These are phyloP conservation scores for Huso huso DNA, from an alignment of 2,797 vertebrate species.

Conservation along the genomic window DNA sequence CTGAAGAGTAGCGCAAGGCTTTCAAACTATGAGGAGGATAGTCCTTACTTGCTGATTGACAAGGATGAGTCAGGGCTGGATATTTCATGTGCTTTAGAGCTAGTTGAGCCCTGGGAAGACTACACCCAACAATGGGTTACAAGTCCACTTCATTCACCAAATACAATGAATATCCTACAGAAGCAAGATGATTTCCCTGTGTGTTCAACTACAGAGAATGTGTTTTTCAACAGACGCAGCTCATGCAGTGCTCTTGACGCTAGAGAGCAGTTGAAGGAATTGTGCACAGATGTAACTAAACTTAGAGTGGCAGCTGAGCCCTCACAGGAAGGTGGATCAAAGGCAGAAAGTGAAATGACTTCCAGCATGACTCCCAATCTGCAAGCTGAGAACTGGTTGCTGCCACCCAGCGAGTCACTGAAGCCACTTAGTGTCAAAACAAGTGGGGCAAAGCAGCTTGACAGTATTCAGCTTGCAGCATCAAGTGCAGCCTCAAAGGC, in stretches of 20 bases:
- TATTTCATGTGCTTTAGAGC: conserved; percentile 66
- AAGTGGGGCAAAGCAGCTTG: conserved; percentile 31
- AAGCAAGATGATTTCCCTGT: conserved; percentile 35
- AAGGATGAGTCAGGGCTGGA: conserved; percentile 46
- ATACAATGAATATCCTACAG: conserved; percentile 66
- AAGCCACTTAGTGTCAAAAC: conserved; percentile 17
- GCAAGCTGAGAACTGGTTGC: too few relatives aligned
- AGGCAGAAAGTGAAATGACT: too few relatives aligned
- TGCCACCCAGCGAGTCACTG: too few relatives aligned
- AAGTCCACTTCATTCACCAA: conserved; percentile 90
- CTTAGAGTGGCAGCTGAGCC: too few relatives aligned
- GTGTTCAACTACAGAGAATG: conserved; percentile 23
- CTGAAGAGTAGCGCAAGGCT: conserved; percentile 36
- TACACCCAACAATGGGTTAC: conserved; percentile 83
- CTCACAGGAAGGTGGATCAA: too few relatives aligned
- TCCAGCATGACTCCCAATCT: too few relatives aligned
- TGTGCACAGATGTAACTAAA: neutral
- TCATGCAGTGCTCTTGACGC: neutral
- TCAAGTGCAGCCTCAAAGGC: conserved; percentile 11
- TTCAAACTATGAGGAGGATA: conserved; percentile 49
- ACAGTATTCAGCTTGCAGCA: conserved; percentile 24
- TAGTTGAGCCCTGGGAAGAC: conserved; percentile 90
- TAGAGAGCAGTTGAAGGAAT: conserved; percentile 1
- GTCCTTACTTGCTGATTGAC: conserved; percentile 27
- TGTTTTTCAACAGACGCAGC: conserved; percentile 10